Percentiles rank a stretch among this genome's conserved stretches.
Conservation (phyloP, 2,113 vertebrate species). For the Thymallus thymallus region DNA sequence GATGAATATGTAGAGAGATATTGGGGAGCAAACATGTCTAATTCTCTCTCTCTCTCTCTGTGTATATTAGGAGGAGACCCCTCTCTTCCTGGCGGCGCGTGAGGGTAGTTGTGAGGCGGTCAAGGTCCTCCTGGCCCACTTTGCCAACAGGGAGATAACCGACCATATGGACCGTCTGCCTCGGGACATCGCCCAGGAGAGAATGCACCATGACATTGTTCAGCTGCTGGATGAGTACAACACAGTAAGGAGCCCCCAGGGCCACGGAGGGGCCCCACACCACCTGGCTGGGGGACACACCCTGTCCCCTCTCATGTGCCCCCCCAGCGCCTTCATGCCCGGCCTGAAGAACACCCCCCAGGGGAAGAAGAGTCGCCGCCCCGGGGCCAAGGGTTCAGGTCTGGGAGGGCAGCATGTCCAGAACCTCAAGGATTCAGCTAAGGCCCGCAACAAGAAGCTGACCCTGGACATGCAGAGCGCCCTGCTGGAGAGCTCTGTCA, state of each 20-base stretch:
- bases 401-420: slow-evolving; percentile 66
- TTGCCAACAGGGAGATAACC: slow-evolving; percentile 91
- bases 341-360: slow-evolving; percentile 84
- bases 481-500: slow-evolving; percentile 89
- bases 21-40: background rate
- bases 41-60: background rate
- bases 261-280: slow-evolving; percentile 68
- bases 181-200: slow-evolving; percentile 87
- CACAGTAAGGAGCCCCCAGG: slow-evolving; percentile 85
- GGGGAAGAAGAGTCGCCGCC: slow-evolving; percentile 86
- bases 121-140: slow-evolving; percentile 87
- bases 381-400: slow-evolving; percentile 74
- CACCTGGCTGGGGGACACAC: slow-evolving; percentile 75
- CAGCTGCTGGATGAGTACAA: slow-evolving; percentile 89
- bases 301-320: slow-evolving; percentile 86
- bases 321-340: slow-evolving; percentile 81
- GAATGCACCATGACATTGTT: slow-evolving; percentile 92
- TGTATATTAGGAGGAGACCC: slow-evolving; percentile 84
- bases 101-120: slow-evolving; percentile 91
- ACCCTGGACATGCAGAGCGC: slow-evolving; percentile 87
- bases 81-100: slow-evolving; percentile 87
- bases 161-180: slow-evolving; percentile 92
- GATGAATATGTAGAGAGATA: background rate
- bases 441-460: slow-evolving; percentile 84
- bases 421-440: slow-evolving; percentile 77